These are phyloP conservation scores for Oryzias celebensis DNA, from an alignment of 2,113 vertebrate species.

Conservation along the genomic window DNA sequence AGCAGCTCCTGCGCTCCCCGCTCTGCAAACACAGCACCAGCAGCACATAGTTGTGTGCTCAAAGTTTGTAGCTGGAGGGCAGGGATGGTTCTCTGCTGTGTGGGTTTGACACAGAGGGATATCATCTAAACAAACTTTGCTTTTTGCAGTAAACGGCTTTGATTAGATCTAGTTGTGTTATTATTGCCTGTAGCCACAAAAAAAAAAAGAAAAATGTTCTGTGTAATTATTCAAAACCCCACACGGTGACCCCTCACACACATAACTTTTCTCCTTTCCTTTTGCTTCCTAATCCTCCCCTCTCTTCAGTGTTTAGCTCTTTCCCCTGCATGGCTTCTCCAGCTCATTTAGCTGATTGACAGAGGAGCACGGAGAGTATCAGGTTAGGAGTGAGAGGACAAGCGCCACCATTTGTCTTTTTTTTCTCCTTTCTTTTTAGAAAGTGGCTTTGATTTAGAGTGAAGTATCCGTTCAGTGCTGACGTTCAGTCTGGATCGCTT, in stretches of 20 bases:
- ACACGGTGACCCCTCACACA: conserved; percentile 37
- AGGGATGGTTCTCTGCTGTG: conserved; percentile 58
- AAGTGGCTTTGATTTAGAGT: conserved; percentile 44
- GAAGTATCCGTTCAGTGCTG: conserved; percentile 31
- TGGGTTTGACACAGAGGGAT: conserved; percentile 34
- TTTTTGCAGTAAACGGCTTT: conserved; percentile 57
- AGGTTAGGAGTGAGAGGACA: conserved; percentile 56
- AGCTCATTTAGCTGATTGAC: conserved; percentile 74
- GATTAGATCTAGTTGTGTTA: conserved; percentile 48
- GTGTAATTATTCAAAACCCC: conserved; percentile 46
- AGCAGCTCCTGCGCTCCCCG: conserved; percentile 55
- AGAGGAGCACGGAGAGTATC: conserved; percentile 62
- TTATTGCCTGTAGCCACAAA: conserved; percentile 35
- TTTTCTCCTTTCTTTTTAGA: conserved; percentile 31
- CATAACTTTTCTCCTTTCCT: conserved; percentile 49
- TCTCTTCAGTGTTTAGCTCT: conserved; percentile 64
- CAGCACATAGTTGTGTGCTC: conserved; percentile 60
- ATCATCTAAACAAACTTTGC: conserved; percentile 60
- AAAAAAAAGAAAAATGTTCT: conserved; percentile 28
- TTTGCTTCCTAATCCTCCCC: conserved; percentile 19
- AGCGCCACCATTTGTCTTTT: conserved; percentile 58
- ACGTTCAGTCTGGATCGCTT: conserved; percentile 21
- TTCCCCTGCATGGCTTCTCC: conserved; percentile 43
- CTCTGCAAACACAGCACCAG: conserved; percentile 69
- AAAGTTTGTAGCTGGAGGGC: conserved; percentile 77